Evolutionary conservation across 2,113 vertebrate species (phyloP).

Genomic region (Thryonomys swinderianus): DNA sequence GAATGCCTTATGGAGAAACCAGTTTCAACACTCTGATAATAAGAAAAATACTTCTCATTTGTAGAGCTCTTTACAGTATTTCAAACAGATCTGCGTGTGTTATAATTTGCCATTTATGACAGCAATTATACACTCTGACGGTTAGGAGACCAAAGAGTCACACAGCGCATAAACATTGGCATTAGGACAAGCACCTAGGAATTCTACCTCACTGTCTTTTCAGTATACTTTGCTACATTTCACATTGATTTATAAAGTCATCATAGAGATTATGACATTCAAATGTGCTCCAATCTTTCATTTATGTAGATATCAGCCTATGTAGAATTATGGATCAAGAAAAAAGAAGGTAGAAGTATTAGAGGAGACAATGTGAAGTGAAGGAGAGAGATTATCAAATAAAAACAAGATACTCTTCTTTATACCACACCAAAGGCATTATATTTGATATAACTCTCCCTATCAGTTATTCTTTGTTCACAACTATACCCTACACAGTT

Average conservation of each 20-base stretch:
- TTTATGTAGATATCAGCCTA: too few species aligned
- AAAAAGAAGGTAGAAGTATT: background rate
- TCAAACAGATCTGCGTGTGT: background rate
- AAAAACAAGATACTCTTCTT: background rate
- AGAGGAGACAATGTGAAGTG: background rate
- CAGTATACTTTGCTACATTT: background rate
- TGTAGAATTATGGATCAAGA: background rate
- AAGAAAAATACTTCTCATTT: constrained; percentile 40
- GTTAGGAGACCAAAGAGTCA: background rate
- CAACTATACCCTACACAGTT: background rate
- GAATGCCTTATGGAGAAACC: constrained; percentile 7
- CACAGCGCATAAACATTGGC: background rate
- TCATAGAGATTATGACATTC: background rate
- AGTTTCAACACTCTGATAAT: background rate
- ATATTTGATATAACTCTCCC: background rate
- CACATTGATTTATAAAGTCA: background rate
- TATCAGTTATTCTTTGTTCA: background rate
- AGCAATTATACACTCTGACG: background rate
- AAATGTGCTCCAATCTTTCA: background rate
- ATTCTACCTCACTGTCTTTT: background rate
- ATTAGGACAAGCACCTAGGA: background rate
- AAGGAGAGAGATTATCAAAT: background rate
- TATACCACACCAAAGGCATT: background rate
- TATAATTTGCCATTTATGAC: background rate
- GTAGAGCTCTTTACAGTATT: constrained; percentile 15